Conservation (phyloP, 2,113 vertebrate species). For the Dascyllus trimaculatus region DNA sequence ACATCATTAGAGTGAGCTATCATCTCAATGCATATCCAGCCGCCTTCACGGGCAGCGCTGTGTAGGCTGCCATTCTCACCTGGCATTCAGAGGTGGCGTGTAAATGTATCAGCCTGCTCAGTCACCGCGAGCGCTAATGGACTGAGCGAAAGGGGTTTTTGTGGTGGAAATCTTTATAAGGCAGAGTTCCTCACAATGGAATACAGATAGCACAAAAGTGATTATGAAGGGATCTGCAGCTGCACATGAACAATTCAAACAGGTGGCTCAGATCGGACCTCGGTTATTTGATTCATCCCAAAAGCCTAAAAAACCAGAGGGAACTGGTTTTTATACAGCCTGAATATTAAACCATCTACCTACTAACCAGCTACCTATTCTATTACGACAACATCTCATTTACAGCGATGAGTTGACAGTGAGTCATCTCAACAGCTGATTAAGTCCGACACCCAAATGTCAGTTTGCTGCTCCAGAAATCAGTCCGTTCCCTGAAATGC, state of each 20-base stretch:
- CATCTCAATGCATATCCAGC: slow-evolving; percentile 25
- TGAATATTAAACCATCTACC: no score
- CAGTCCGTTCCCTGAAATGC: slow-evolving; percentile 18
- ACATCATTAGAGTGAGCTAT: neutral
- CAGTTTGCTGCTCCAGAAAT: slow-evolving; percentile 20
- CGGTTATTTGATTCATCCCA: slow-evolving; percentile 9
- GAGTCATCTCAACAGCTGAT: slow-evolving; percentile 39
- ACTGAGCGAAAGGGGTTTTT: slow-evolving; percentile 49
- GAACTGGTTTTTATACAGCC: neutral
- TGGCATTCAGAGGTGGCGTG: slow-evolving; percentile 28
- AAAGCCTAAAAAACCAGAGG: neutral
- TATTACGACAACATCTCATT: slow-evolving; percentile 15
- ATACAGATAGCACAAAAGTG: slow-evolving; percentile 20
- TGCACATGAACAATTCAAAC: slow-evolving; percentile 11
- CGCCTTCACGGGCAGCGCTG: slow-evolving; percentile 12
- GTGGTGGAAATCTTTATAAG: slow-evolving; percentile 57
- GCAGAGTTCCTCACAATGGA: slow-evolving; percentile 45
- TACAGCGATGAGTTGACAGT: slow-evolving; percentile 12
- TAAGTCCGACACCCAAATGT: slow-evolving; percentile 31
- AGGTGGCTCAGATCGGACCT: slow-evolving; percentile 2
- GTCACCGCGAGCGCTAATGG: slow-evolving; percentile 57
- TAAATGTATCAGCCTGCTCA: slow-evolving; percentile 26
- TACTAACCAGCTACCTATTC: no score
- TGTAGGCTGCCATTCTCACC: slow-evolving; percentile 48
- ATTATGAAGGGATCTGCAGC: neutral